phyloP scores from a whole-genome alignment of 2,888 invertebrate genomes.

The Drosophila sordidula region DNA sequence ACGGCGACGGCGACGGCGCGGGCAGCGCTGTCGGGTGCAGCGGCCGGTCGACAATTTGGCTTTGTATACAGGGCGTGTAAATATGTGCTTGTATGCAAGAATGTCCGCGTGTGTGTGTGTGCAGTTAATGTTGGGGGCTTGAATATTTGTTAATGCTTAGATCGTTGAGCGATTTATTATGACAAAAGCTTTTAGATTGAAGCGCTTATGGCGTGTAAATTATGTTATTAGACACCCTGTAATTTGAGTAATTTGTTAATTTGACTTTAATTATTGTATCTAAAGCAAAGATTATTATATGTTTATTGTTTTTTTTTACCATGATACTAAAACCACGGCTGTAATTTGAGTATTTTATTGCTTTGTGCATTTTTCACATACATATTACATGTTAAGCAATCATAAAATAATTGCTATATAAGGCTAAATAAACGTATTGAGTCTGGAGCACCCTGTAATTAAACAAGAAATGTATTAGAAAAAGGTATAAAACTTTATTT shows the following conservation, averaged over 20 bases:
- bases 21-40: constrained; percentile 33
- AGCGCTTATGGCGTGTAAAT: constrained; percentile 43
- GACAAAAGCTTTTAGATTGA: constrained; percentile 65
- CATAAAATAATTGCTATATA: too few relatives aligned
- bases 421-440: too few relatives aligned
- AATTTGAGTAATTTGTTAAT: neutral
- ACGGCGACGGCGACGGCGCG: constrained; percentile 22
- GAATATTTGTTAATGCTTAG: constrained; percentile 61
- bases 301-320: too few relatives aligned
- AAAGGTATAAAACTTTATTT: too few relatives aligned
- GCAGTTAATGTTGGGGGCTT: constrained; percentile 8
- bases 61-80: constrained; percentile 48
- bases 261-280: too few relatives aligned
- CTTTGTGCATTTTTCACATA: too few relatives aligned
- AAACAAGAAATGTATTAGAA: too few relatives aligned
- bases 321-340: too few relatives aligned
- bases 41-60: constrained; percentile 60
- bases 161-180: constrained; percentile 74
- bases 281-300: too few relatives aligned
- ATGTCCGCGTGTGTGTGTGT: constrained; percentile 3
- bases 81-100: constrained; percentile 7
- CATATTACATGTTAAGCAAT: too few relatives aligned
- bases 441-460: too few relatives aligned
- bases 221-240: constrained; percentile 22
- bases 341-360: too few relatives aligned